These are phyloP conservation scores for Euphonia xanthogaster DNA, from an alignment of 2,797 vertebrate genomes.

Conservation along the genomic window DNA sequence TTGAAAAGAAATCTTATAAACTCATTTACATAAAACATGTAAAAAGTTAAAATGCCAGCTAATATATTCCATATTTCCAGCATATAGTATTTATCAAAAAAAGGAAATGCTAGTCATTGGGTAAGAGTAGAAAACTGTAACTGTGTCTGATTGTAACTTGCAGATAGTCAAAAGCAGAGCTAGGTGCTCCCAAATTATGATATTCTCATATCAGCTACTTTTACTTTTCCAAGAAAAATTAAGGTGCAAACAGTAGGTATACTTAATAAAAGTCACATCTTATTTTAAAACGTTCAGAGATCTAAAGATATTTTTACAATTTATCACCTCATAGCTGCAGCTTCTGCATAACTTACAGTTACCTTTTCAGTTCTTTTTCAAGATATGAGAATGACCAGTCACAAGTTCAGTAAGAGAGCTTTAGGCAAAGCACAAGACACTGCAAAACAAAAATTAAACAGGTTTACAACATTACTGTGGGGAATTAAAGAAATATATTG, in stretches of 20 bases:
- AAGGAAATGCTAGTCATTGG: neutral
- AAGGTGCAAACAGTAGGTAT: neutral
- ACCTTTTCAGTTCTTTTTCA: neutral
- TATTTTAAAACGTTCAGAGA: neutral
- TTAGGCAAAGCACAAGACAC: neutral
- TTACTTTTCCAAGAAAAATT: neutral
- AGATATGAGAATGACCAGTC: neutral
- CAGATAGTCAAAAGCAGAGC: neutral
- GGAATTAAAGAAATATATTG: neutral
- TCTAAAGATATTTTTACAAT: neutral
- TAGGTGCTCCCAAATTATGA: neutral
- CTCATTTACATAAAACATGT: neutral
- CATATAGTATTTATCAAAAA: neutral
- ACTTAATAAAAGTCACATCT: neutral
- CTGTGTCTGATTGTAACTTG: neutral
- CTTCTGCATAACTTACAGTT: neutral
- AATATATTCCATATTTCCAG: neutral
- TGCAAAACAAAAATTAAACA: neutral
- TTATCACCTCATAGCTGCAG: neutral
- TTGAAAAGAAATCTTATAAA: neutral
- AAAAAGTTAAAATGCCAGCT: neutral
- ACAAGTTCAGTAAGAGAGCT: neutral
- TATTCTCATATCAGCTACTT: neutral
- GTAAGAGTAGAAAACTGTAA: neutral
- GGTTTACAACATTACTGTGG: neutral